These are phyloP conservation scores for Spodoptera picta DNA, from an alignment of 2,888 invertebrate genomes.

Conservation along the genomic window DNA sequence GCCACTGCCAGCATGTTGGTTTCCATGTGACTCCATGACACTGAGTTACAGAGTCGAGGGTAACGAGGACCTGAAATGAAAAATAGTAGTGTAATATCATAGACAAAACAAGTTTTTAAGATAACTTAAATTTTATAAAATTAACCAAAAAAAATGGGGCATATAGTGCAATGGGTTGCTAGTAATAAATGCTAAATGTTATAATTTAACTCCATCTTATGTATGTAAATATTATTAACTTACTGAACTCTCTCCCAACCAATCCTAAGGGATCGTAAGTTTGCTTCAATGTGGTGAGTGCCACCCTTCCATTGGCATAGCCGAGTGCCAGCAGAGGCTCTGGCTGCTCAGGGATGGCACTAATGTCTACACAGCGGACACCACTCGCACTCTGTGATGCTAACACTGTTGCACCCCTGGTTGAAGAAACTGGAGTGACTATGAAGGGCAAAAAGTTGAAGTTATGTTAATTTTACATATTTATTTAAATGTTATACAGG, in stretches of 20 bases:
- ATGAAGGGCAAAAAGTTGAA: constrained; percentile 40
- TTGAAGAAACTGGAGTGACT: constrained; percentile 92
- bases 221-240: constrained; percentile 27
- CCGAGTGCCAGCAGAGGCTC: constrained; percentile 96
- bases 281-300: constrained; percentile 93
- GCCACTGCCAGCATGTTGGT: constrained; percentile 95
- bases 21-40: constrained; percentile 96
- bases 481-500: no score
- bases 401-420: constrained; percentile 91
- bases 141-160: no score
- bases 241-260: constrained; percentile 93
- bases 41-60: constrained; percentile 94
- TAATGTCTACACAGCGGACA: constrained; percentile 95
- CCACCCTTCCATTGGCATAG: constrained; percentile 95
- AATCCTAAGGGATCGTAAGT: constrained; percentile 91
- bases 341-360: constrained; percentile 92
- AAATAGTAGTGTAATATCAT: no score
- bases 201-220: no score
- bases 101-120: no score
- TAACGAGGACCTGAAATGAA: constrained; percentile 92
- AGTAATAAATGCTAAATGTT: no score
- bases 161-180: no score
- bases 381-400: constrained; percentile 94
- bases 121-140: no score
- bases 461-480: neutral